These are phyloP conservation scores for Zootoca vivipara DNA, from an alignment of 2,113 vertebrate species.

Conservation along the genomic window DNA sequence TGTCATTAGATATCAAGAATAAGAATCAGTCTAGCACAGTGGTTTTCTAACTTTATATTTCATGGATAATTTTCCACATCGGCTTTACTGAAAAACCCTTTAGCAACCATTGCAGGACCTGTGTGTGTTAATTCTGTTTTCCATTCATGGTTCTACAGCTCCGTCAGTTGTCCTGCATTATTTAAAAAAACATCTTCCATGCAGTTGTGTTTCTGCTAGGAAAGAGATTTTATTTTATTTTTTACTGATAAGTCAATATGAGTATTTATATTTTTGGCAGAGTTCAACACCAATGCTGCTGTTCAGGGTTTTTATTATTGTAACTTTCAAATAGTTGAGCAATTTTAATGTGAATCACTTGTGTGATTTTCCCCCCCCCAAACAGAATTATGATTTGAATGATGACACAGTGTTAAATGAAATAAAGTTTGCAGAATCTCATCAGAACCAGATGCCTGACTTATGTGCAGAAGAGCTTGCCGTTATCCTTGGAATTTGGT, in stretches of 20 bases:
- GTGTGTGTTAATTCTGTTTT: background rate
- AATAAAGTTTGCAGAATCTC: slow-evolving; percentile 85
- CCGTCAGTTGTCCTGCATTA: background rate
- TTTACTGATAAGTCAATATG: background rate
- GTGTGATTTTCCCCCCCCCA: background rate
- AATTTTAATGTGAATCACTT: background rate
- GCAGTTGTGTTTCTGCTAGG: background rate
- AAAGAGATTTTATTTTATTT: slow-evolving; percentile 1
- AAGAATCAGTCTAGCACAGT: too few relatives aligned
- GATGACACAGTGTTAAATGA: slow-evolving; percentile 92
- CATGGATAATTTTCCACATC: too few relatives aligned
- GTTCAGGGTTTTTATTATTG: background rate
- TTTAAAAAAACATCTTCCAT: background rate
- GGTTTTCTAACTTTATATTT: too few relatives aligned
- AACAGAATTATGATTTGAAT: slow-evolving; percentile 86
- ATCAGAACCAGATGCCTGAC: slow-evolving; percentile 84
- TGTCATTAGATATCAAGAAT: too few relatives aligned
- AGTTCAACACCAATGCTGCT: background rate
- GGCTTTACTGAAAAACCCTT: too few relatives aligned
- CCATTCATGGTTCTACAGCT: slow-evolving; percentile 8
- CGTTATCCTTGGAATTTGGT: slow-evolving; percentile 93
- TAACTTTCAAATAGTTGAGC: background rate
- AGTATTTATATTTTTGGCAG: background rate
- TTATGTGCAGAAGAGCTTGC: slow-evolving; percentile 93
- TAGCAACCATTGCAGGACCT: too few relatives aligned